Evolutionary conservation across 2,888 invertebrate species (phyloP).

Genomic region (Leptopilina drosophilae): DNA sequence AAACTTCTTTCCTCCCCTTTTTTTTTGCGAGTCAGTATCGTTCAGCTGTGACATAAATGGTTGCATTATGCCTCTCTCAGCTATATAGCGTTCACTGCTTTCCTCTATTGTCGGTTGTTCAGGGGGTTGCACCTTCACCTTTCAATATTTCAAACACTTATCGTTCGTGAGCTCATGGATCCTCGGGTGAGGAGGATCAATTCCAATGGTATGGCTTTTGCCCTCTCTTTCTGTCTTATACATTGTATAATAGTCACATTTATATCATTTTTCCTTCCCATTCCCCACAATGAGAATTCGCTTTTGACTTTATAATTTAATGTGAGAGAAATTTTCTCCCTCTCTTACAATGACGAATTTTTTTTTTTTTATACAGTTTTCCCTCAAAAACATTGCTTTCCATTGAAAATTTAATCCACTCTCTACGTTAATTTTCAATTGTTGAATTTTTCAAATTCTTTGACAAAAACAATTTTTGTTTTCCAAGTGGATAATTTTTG

Average conservation of each 20-base stretch:
- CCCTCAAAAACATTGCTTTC: not conserved
- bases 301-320: slow-evolving; percentile 76
- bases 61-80: slow-evolving; percentile 51
- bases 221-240: slow-evolving; percentile 45
- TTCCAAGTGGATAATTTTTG: too few species aligned
- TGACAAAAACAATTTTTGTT: too few species aligned
- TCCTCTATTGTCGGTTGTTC: slow-evolving; percentile 52
- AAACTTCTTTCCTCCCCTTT: not conserved
- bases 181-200: slow-evolving; percentile 25
- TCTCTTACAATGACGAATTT: slow-evolving; percentile 43
- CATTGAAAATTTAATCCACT: not conserved
- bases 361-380: not conserved
- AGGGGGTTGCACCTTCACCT: slow-evolving; percentile 68
- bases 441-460: too few species aligned
- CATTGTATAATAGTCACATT: slow-evolving; percentile 75
- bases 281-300: slow-evolving; percentile 50
- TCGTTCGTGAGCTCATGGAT: slow-evolving; percentile 64
- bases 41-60: slow-evolving; percentile 55
- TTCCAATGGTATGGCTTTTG: slow-evolving; percentile 15
- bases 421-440: too few species aligned
- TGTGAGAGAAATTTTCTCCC: slow-evolving; percentile 58
- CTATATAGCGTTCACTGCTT: slow-evolving; percentile 41
- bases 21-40: slow-evolving; percentile 45
- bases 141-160: slow-evolving; percentile 77
- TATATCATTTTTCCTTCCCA: slow-evolving; percentile 71